Percentiles rank a stretch among this genome's conserved stretches.
Evolutionary conservation across 2,113 vertebrate genomes (phyloP).

Genomic region (Butastur rufipennis): DNA sequence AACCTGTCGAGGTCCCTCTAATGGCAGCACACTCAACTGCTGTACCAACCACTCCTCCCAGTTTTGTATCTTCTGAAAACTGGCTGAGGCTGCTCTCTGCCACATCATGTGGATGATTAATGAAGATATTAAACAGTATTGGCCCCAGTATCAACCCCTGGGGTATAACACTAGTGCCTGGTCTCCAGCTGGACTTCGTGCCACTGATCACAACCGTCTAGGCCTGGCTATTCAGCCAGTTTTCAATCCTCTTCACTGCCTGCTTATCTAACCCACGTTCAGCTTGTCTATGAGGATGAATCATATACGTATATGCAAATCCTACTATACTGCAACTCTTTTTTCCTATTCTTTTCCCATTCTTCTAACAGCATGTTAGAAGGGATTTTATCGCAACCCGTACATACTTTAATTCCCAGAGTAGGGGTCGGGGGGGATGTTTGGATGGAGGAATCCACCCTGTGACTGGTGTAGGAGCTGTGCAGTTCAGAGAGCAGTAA

Average conservation of each 20-base stretch:
- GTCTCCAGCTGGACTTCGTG: background rate
- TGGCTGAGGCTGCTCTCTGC: background rate
- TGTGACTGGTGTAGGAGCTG: background rate
- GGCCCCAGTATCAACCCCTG: background rate
- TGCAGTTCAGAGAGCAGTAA: background rate
- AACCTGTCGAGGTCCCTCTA: accelerated
- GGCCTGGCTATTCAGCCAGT: background rate
- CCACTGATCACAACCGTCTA: background rate
- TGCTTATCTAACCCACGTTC: background rate
- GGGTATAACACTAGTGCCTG: background rate
- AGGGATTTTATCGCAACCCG: background rate
- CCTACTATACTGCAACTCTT: background rate
- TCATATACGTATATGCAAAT: background rate
- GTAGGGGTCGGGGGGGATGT: accelerated
- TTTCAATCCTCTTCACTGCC: background rate
- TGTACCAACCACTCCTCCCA: background rate
- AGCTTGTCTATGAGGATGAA: background rate
- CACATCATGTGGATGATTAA: background rate
- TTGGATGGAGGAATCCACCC: background rate
- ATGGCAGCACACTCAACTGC: background rate
- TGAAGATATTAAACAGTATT: background rate
- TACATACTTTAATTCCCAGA: background rate
- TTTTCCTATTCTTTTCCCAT: background rate
- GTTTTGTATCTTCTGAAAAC: background rate
- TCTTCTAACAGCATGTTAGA: background rate